A percentile compares a stretch with the other conserved stretches of the same genome.
Evolutionary conservation across 2,113 vertebrate genomes (phyloP).

Genomic region (Nothobranchius furzeri): DNA sequence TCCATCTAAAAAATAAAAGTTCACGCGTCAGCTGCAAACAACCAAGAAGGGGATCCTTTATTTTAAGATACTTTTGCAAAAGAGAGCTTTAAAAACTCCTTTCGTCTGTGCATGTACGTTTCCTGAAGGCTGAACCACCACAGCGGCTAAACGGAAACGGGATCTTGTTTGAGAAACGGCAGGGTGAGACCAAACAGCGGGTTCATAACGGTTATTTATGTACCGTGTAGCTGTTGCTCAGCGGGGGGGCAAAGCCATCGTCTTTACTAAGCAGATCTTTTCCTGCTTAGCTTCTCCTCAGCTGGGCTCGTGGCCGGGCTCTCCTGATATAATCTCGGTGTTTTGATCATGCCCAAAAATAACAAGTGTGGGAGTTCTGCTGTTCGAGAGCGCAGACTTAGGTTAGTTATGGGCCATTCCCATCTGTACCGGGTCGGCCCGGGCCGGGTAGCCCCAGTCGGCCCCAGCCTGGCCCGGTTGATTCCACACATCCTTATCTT

Average conservation of each 20-base stretch:
- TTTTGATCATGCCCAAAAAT: constrained; percentile 68
- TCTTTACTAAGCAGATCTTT: constrained; percentile 70
- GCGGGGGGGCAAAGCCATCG: constrained; percentile 68
- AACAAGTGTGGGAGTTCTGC: constrained; percentile 52
- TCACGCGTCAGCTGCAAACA: neutral
- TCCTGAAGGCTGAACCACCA: constrained; percentile 49
- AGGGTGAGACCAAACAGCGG: constrained; percentile 72
- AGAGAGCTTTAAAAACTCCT: neutral
- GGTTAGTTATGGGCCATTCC: no score
- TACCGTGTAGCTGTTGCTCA: constrained; percentile 68
- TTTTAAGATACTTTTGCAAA: neutral
- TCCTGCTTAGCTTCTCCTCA: constrained; percentile 56
- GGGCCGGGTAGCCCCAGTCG: no score
- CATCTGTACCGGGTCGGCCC: no score
- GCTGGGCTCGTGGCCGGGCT: constrained; percentile 29
- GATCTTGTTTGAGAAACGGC: constrained; percentile 72
- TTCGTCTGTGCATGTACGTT: constrained; percentile 18
- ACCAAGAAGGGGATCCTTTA: neutral
- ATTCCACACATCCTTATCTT: no score
- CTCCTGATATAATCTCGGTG: constrained; percentile 31
- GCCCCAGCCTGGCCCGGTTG: no score
- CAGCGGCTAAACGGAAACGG: constrained; percentile 74
- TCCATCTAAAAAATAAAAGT: constrained; percentile 15
- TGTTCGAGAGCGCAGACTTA: constrained; percentile 18
- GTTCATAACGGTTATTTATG: constrained; percentile 81